Base-by-base conservation (phyloP, 2,113 vertebrate species). In the Campylorhamphus procurvoides region DNA sequence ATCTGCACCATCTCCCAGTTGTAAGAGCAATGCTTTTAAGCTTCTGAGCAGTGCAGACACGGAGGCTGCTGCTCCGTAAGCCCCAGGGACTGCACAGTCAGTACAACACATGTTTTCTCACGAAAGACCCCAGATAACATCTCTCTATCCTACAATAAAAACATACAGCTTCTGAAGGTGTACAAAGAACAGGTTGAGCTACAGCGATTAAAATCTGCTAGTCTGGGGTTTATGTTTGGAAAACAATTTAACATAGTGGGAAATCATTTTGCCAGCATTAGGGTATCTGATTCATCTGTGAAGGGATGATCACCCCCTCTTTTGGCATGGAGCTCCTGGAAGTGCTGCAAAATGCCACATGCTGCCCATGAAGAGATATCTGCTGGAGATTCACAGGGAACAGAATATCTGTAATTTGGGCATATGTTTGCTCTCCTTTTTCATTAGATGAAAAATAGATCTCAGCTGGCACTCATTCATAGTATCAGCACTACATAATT, bases 111-210 rank as follows among this genome's bases (percentile, higher is more conserved):
- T 31, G 39, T 84, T 90, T 91, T 75, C 77, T 81, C 78, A 94
- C 95, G 84, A 47, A 88, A 80, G 63, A 39, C n/a, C 15, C 59
- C n/a, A 93, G 80, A 94, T 95, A 96, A 87, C 72, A 91, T 91
- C 92, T 91, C 46, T 46, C 69, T 67, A 42, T 47, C 39, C 75
- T 60, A 60, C 76, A 90, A 88, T 33, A 83, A 92, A 90, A 93
- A 76, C 82, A 89, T 20, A 66, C 60, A 85, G 2, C 27, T 87
- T 87, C 85, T 85, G 78, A 87, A 95, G 87, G 78, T 83, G 39
- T 84, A 64, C 66, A 75, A 42, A 87, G 56, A 93, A 93, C 37
- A 89, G 56, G 66, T 6, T 72, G 66, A 60, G 37, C 39, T 93
- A 42, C 55, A 83, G 75, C 2, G 78, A 94, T 92, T 77, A 83